Conservation (phyloP, 2,113 vertebrate genomes). For the Zosterops pallidus region DNA sequence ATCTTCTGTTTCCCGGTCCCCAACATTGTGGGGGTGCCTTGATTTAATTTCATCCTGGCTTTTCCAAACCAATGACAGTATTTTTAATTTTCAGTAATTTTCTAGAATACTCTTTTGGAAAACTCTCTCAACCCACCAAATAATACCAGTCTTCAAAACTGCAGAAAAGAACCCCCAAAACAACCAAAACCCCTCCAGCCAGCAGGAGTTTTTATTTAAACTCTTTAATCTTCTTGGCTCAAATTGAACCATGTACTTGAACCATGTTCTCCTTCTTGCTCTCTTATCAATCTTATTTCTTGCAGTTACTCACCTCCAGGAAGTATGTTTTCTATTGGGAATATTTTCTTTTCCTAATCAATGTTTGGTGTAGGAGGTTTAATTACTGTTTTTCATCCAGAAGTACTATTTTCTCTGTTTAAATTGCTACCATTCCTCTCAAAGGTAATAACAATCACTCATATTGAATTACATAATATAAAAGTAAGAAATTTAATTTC, state of each 20-base stretch:
- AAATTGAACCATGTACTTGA: background rate
- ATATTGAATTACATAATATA: background rate
- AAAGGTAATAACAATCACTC: background rate
- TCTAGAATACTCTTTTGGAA: background rate
- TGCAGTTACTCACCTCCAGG: background rate
- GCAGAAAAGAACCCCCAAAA: background rate
- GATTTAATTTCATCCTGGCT: background rate
- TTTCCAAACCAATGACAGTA: background rate
- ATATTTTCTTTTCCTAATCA: background rate
- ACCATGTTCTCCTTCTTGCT: background rate
- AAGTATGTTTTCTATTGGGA: background rate
- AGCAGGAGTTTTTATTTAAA: background rate
- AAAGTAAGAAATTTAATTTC: background rate
- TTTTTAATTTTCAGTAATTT: background rate
- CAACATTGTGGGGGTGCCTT: background rate
- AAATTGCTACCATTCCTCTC: background rate
- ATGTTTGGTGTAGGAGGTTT: background rate
- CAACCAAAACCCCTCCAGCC: background rate
- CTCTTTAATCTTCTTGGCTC: background rate
- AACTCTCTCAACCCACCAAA: background rate
- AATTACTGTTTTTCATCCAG: background rate
- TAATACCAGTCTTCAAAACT: background rate
- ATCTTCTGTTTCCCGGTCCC: background rate
- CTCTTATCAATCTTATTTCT: background rate
- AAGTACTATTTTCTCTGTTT: background rate